These are phyloP conservation scores for Sinotaia quadrata DNA, from an alignment of 2,888 invertebrate genomes.

Conservation along the genomic window DNA sequence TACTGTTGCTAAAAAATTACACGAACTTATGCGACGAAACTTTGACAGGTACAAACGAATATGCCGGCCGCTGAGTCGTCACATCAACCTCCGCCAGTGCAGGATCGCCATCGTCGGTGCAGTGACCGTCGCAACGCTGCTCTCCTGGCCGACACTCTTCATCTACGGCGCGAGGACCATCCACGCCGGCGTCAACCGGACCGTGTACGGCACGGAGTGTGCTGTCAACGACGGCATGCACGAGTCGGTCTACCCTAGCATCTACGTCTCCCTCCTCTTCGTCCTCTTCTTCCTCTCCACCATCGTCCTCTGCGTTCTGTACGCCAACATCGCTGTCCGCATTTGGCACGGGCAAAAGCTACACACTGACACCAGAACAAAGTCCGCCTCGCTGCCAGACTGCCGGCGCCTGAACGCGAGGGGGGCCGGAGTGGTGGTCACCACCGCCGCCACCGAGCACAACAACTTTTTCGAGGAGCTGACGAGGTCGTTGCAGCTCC, in stretches of 20 bases:
- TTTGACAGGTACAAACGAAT: conserved; percentile 40
- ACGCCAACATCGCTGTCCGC: conserved; percentile 30
- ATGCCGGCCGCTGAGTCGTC: conserved; percentile 33
- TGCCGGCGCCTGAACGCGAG: conserved; percentile 15
- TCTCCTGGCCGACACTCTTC: conserved; percentile 35
- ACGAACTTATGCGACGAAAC: too few species aligned
- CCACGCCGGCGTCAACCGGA: background rate
- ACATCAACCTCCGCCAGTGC: conserved; percentile 29
- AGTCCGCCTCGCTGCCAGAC: conserved; percentile 21
- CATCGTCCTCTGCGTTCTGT: conserved; percentile 24
- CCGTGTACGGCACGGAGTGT: conserved; percentile 4
- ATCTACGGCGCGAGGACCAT: conserved; percentile 14
- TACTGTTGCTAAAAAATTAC: too few species aligned
- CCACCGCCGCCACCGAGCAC: background rate
- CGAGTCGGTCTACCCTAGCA: conserved; percentile 23
- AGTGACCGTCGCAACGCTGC: conserved; percentile 28
- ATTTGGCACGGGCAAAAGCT: conserved; percentile 38
- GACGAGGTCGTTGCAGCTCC: conserved; percentile 12
- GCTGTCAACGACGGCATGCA: conserved; percentile 16
- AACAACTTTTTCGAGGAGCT: conserved; percentile 7
- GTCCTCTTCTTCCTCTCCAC: conserved; percentile 35
- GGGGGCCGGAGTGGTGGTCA: background rate
- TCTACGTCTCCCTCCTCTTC: conserved; percentile 28
- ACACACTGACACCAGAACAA: conserved; percentile 26
- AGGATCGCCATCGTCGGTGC: conserved; percentile 29